These are phyloP conservation scores for Synanthedon vespiformis DNA, from an alignment of 2,888 invertebrate species.

Conservation along the genomic window DNA sequence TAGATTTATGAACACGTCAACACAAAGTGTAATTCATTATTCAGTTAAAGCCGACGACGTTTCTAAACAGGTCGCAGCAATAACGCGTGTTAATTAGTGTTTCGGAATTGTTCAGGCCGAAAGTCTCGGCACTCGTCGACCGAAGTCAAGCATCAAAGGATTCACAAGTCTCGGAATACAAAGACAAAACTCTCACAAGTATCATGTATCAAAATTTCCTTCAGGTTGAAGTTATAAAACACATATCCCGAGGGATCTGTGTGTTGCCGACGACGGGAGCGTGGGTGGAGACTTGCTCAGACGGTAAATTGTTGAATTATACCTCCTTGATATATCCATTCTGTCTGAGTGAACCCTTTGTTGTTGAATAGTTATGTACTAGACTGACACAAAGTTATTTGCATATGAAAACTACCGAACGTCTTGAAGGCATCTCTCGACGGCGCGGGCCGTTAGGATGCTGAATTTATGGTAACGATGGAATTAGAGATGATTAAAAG, in stretches of 20 bases:
- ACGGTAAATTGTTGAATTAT: not conserved
- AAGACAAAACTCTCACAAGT: not conserved
- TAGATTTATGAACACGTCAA: no score
- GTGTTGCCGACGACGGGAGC: not conserved
- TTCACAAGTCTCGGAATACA: not conserved
- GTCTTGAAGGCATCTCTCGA: not conserved
- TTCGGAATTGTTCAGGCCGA: not conserved
- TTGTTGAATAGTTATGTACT: not conserved
- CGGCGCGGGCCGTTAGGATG: not conserved
- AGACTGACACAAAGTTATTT: not conserved
- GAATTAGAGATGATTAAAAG: not conserved
- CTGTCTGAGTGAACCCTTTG: constrained; percentile 1
- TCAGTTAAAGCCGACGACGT: no score
- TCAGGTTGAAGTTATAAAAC: not conserved
- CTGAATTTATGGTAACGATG: not conserved
- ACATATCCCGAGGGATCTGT: not conserved
- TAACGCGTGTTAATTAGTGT: not conserved
- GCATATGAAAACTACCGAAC: not conserved
- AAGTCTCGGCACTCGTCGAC: not conserved
- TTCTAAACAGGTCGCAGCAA: not conserved
- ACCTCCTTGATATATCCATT: constrained; percentile 1
- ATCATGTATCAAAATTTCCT: not conserved
- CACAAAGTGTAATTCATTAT: no score
- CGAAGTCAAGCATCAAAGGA: not conserved
- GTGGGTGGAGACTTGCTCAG: not conserved